Percentiles rank a stretch among this genome's conserved stretches.
phyloP scores from a whole-genome alignment of 2,797 vertebrate species.

The Synanceia verrucosa region DNA sequence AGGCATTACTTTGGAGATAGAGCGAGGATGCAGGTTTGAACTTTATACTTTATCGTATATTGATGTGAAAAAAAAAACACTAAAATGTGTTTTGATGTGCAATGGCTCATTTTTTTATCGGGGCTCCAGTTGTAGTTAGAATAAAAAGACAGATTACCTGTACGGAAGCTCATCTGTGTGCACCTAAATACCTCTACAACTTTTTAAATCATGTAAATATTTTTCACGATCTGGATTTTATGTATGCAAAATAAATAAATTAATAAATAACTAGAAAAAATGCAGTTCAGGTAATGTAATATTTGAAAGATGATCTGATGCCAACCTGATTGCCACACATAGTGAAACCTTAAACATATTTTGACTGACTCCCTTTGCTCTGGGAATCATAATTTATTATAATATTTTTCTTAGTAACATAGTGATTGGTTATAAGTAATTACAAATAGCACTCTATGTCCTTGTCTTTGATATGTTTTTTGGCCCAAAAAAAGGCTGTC shows the following conservation, averaged over 20 bases:
- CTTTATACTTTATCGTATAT: conserved; percentile 4
- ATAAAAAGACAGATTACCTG: conserved; percentile 5
- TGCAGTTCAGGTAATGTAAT: neutral
- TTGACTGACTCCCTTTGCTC: neutral
- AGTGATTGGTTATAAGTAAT: too few relatives aligned
- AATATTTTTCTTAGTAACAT: neutral
- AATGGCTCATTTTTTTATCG: conserved; percentile 18
- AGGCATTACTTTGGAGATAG: conserved; percentile 45
- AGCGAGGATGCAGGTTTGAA: conserved; percentile 5
- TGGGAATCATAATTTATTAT: neutral
- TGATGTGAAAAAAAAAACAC: conserved; percentile 22
- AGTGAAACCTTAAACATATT: conserved; percentile 35
- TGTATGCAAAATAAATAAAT: neutral
- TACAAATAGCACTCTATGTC: too few relatives aligned
- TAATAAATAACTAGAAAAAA: neutral
- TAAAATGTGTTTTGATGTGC: conserved; percentile 14
- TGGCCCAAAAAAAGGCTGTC: neutral
- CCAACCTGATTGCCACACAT: neutral
- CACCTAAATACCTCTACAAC: conserved; percentile 17
- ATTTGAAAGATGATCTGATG: conserved; percentile 8
- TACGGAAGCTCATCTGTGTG: conserved; percentile 1
- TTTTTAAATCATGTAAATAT: neutral
- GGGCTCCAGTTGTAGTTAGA: neutral
- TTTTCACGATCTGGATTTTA: neutral
- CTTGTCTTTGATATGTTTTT: conserved; percentile 6